Conservation (phyloP, 2,888 invertebrate species). For the Lutraria lutraria region DNA sequence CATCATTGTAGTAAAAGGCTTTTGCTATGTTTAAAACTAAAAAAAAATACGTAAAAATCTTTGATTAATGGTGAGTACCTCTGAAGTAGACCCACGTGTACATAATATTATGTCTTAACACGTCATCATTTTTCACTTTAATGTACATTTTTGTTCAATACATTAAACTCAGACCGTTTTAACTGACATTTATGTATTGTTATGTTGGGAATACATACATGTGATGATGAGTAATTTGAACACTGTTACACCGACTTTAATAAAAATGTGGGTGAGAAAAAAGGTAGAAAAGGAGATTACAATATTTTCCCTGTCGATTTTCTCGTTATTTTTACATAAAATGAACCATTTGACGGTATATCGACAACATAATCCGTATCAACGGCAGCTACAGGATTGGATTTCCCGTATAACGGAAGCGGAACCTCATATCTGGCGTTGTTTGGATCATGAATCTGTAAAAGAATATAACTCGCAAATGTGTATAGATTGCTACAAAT, state of each 20-base stretch:
- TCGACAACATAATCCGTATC: conserved; percentile 53
- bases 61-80: neutral
- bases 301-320: conserved; percentile 75
- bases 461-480: conserved; percentile 7
- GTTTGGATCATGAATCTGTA: conserved; percentile 76
- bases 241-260: no score
- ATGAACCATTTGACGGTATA: conserved; percentile 59
- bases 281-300: conserved; percentile 63
- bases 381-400: neutral
- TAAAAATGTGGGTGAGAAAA: no score
- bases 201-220: no score
- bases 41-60: neutral
- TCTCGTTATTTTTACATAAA: conserved; percentile 73
- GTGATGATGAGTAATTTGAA: no score
- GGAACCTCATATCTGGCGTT: conserved; percentile 84
- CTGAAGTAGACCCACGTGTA: neutral
- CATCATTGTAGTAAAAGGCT: neutral
- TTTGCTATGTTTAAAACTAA: neutral
- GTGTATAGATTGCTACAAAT: neutral
- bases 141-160: no score
- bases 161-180: no score
- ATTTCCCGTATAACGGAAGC: conserved; percentile 56
- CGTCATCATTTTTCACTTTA: no score
- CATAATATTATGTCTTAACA: no score
- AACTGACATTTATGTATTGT: no score